Evolutionary conservation across 1,140 invertebrate genomes (phyloP).

Genomic region (Polypedilum vanderplanki): DNA sequence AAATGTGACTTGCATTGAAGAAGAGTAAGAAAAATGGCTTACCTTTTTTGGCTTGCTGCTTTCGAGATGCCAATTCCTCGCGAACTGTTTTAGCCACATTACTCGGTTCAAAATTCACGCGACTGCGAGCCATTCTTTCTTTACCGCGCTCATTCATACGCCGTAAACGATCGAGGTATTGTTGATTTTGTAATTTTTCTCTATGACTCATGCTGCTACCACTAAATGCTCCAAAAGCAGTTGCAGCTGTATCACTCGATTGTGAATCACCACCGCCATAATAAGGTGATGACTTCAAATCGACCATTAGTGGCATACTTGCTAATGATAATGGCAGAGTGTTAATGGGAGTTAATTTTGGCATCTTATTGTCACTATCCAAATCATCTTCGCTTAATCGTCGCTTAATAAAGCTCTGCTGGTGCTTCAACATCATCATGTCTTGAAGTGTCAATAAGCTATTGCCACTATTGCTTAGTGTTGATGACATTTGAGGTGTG

Average conservation of each 20-base stretch:
- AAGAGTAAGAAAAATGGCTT: not conserved
- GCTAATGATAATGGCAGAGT: constrained; percentile 1
- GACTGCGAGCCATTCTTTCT: constrained; percentile 2
- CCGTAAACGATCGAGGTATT: constrained; percentile 2
- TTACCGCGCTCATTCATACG: constrained; percentile 17
- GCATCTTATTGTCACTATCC: not conserved
- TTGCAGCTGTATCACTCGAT: not conserved
- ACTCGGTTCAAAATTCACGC: constrained; percentile 6
- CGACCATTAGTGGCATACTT: not conserved
- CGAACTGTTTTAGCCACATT: constrained; percentile 1
- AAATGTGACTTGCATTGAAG: not conserved
- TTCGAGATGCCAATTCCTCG: constrained; percentile 17
- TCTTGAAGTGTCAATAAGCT: constrained; percentile 20
- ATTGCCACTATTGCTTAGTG: not conserved
- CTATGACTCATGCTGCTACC: not conserved
- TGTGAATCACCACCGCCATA: not conserved
- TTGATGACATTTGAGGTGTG: constrained; percentile 15
- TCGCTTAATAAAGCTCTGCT: not conserved
- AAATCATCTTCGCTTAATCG: constrained; percentile 24
- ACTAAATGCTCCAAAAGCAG: not conserved
- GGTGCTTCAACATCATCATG: constrained; percentile 19
- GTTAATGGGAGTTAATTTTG: not conserved
- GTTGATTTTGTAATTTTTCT: constrained; percentile 18
- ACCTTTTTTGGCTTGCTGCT: not conserved
- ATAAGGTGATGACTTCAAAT: not conserved